Base-by-base conservation (phyloP, 1,140 invertebrate species). In the Cydia amplana region DNA sequence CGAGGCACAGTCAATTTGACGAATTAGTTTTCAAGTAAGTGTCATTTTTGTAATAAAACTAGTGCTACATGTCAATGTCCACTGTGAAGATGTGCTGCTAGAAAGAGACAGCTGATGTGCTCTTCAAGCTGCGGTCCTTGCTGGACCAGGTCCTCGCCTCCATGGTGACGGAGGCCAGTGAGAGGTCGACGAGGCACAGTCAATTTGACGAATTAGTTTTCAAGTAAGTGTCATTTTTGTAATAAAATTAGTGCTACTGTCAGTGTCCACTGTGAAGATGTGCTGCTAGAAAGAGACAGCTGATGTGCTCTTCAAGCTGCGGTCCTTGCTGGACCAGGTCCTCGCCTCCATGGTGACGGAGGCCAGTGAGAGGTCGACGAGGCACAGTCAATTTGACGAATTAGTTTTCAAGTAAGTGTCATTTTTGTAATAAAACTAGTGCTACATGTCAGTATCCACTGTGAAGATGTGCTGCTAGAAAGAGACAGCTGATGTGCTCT, bases 1-100 rank as follows among this genome's bases (percentile, higher is more conserved):
- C 74, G 0, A 46, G 77, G 9, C 51, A 82, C 7, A 85, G 75
- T 74, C 63, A 83, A 20, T 91, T 89, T 76, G 86, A 92, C 75
- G 84, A 92, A 43, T 51, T 79, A 72, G 88, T 92, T 25, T 80
- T 91, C 23, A 84, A 87, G 89, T 92, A 75, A 89, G 87, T 80
- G 16, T 55, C 2, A 18, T 18, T 18, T 55, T n/a, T 55, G 51
- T 55, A 5, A n/a, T 55, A n/a, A n/a, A n/a, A n/a, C 1, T 55
- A 80, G 12, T 90, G 85, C 60, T 72, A 25, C 25, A 25, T 91
- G 9, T 79, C 82, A 9, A 85, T 92, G 76, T 81, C 82, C 1
- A 25, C 75, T 32, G 77, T 84, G 49, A 87, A 84, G 75, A 84
- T 92, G 87, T 3, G 25, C 25, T 25, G 86, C 43, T 74, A 80